A percentile compares a stretch with the other conserved stretches of the same genome.
Conservation (phyloP, 2,888 invertebrate species). For the Parascotia fuliginaria region DNA sequence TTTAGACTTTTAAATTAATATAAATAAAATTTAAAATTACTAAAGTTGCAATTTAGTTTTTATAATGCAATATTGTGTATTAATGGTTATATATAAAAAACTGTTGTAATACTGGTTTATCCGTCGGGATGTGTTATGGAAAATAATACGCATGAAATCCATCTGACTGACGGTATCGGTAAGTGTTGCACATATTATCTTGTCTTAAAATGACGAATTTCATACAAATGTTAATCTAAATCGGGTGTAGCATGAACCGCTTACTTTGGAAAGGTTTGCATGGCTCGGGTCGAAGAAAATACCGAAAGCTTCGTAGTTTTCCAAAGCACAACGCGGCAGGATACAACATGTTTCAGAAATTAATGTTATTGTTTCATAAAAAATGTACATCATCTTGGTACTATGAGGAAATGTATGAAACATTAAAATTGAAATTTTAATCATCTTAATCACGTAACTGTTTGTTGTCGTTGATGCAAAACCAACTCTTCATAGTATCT, state of each 20-base stretch:
- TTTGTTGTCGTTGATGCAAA: constrained; percentile 7
- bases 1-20: too few relatives aligned
- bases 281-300: constrained; percentile 34
- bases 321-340: constrained; percentile 74
- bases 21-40: too few relatives aligned
- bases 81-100: constrained; percentile 57
- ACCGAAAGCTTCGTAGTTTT: constrained; percentile 58
- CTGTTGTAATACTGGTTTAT: constrained; percentile 71
- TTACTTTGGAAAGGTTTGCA: constrained; percentile 52
- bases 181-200: constrained; percentile 60
- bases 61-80: constrained; percentile 62
- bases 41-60: constrained; percentile 32
- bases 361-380: constrained; percentile 57
- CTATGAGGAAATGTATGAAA: constrained; percentile 25
- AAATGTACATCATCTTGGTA: constrained; percentile 61
- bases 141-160: constrained; percentile 75
- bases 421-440: neutral
- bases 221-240: constrained; percentile 18
- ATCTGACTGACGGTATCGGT: constrained; percentile 64
- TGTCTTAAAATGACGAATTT: constrained; percentile 40
- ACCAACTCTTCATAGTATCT: constrained; percentile 33
- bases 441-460: neutral
- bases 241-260: constrained; percentile 62
- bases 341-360: constrained; percentile 51
- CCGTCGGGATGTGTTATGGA: constrained; percentile 80